Percentiles rank a stretch among this genome's conserved stretches.
These are phyloP conservation scores for Mizuhopecten yessoensis DNA, from an alignment of 1,140 invertebrate genomes.

Conservation along the genomic window DNA sequence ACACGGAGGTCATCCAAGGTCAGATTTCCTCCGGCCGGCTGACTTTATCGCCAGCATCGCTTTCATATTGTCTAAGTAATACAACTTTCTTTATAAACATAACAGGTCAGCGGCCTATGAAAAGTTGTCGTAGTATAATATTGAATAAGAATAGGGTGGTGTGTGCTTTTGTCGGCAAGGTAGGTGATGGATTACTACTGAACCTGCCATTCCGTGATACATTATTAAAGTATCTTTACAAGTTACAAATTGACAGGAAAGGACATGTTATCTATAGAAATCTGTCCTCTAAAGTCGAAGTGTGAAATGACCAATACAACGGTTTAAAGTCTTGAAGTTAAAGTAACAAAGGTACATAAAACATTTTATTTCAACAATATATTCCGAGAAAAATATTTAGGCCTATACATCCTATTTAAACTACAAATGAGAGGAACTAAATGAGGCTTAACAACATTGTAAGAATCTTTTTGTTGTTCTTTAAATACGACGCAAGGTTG, in stretches of 20 bases:
- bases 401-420: no score
- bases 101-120: not conserved
- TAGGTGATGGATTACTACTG: not conserved
- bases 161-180: not conserved
- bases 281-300: not conserved
- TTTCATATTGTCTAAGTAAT: conserved; percentile 4
- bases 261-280: not conserved
- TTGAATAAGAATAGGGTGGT: not conserved
- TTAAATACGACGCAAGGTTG: no score
- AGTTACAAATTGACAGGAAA: conserved; percentile 23
- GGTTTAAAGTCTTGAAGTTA: not conserved
- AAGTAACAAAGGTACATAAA: not conserved
- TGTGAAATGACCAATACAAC: not conserved
- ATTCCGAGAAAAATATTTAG: no score
- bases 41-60: conserved; percentile 10
- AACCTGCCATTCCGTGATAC: not conserved
- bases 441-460: no score
- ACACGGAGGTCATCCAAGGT: not conserved
- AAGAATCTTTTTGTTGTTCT: no score
- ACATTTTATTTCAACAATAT: no score
- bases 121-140: not conserved
- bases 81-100: conserved; percentile 11
- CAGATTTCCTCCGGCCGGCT: not conserved
- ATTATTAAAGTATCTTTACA: not conserved
- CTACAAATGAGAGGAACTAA: no score